These are phyloP conservation scores for Atherinomorus stipes DNA, from an alignment of 2,113 vertebrate genomes.

Conservation along the genomic window DNA sequence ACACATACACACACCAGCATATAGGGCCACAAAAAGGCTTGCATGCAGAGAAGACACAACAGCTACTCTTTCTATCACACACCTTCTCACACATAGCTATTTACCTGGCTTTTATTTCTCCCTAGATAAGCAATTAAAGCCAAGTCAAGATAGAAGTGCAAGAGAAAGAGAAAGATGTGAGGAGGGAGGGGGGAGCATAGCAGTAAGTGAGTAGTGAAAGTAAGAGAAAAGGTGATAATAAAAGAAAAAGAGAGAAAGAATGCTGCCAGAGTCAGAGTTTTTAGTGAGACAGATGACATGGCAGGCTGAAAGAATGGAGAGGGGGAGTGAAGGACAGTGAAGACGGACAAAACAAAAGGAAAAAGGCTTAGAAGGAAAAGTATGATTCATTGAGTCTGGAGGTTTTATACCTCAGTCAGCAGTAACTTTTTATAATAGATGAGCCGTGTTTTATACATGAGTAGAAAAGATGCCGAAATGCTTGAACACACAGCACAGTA, in stretches of 20 bases:
- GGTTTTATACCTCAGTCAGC: slow-evolving; percentile 70
- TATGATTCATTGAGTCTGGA: slow-evolving; percentile 51
- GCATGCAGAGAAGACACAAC: slow-evolving; percentile 23
- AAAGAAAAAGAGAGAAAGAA: slow-evolving; percentile 4
- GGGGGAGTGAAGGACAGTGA: slow-evolving; percentile 50
- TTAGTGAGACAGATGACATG: slow-evolving; percentile 71
- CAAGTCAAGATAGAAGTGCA: slow-evolving; percentile 29
- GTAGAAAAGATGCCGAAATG: slow-evolving; percentile 44
- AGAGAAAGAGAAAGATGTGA: slow-evolving; percentile 16
- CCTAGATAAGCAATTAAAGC: slow-evolving; percentile 74
- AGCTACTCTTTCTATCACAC: slow-evolving; percentile 21
- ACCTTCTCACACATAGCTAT: slow-evolving; percentile 42
- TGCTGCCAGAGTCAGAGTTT: slow-evolving; percentile 45
- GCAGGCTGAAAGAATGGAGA: slow-evolving; percentile 35
- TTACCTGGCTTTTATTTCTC: slow-evolving; percentile 71
- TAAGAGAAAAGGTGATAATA: not conserved
- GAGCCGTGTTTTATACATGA: slow-evolving; percentile 43
- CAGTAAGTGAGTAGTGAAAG: slow-evolving; percentile 23
- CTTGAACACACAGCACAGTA: slow-evolving; percentile 31
- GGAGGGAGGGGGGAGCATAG: slow-evolving; percentile 10
- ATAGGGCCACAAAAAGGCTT: slow-evolving; percentile 10
- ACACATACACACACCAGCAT: slow-evolving; percentile 10
- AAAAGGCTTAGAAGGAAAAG: slow-evolving; percentile 13
- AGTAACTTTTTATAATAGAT: slow-evolving; percentile 63
- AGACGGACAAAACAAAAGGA: slow-evolving; percentile 14